These are phyloP conservation scores for Styela clava DNA, from an alignment of 23 tunicate genomes.

Conservation along the genomic window DNA sequence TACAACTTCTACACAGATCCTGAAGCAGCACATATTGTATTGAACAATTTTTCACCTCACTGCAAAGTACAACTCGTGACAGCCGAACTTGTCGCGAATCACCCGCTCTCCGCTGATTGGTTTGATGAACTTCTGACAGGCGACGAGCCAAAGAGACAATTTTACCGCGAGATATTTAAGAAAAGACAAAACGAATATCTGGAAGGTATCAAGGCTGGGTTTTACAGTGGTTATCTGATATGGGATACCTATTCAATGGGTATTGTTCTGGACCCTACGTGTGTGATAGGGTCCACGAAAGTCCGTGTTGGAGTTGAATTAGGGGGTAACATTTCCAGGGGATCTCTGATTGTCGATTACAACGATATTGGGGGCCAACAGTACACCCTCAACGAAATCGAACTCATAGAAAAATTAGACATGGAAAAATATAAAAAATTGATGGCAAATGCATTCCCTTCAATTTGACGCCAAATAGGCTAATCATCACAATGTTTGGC, in stretches of 20 bases:
- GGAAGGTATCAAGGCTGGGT: not conserved
- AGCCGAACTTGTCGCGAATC: slow-evolving; percentile 35
- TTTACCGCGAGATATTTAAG: slow-evolving; percentile 28
- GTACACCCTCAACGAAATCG: not conserved
- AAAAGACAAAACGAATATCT: not conserved
- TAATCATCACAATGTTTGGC: too few species aligned
- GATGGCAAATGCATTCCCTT: not conserved
- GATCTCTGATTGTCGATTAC: slow-evolving; percentile 34
- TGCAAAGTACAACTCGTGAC: slow-evolving; percentile 40
- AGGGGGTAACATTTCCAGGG: slow-evolving; percentile 49
- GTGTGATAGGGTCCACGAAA: slow-evolving; percentile 15
- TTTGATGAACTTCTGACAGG: slow-evolving; percentile 37
- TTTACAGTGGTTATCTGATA: slow-evolving; percentile 23
- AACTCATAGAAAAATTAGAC: not conserved
- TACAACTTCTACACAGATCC: slow-evolving; percentile 80
- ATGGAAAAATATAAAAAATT: slow-evolving; percentile 5
- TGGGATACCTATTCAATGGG: slow-evolving; percentile 85
- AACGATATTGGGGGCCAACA: not conserved
- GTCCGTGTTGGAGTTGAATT: slow-evolving; percentile 31
- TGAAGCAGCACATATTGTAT: slow-evolving; percentile 56
- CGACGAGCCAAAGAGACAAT: not conserved
- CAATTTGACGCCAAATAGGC: too few species aligned
- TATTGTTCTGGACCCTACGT: slow-evolving; percentile 39
- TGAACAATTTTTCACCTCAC: slow-evolving; percentile 18
- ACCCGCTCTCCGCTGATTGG: slow-evolving; percentile 21